Conservation (phyloP, 2,797 vertebrate species). For the Labroides dimidiatus region DNA sequence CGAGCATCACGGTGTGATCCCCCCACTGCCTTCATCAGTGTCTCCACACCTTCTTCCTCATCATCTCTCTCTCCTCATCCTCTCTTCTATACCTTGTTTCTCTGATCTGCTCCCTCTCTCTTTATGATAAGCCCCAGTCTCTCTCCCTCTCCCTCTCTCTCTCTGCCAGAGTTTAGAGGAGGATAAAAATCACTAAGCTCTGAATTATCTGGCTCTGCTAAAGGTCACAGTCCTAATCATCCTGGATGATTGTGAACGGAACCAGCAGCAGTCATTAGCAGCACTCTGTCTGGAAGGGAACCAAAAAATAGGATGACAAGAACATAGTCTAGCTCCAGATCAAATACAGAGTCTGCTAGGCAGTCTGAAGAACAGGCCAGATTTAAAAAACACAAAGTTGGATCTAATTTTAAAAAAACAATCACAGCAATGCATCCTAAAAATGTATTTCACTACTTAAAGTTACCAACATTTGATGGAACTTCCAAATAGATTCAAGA, state of each 20-base stretch:
- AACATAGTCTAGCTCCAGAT: conserved; percentile 45
- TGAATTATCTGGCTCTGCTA: conserved; percentile 75
- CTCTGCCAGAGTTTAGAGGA: conserved; percentile 56
- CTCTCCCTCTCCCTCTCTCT: neutral
- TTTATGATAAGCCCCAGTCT: conserved; percentile 47
- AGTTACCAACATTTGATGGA: neutral
- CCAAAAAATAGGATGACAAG: conserved; percentile 51
- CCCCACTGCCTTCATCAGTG: conserved; percentile 54
- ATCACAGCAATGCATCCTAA: neutral
- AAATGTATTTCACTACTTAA: neutral
- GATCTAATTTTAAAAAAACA: neutral
- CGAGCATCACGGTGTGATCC: conserved; percentile 71
- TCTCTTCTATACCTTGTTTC: conserved; percentile 51
- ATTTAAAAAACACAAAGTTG: neutral
- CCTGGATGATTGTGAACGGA: conserved; percentile 59
- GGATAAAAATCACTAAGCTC: conserved; percentile 72
- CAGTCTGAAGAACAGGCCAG: conserved; percentile 1
- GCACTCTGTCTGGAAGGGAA: conserved; percentile 63
- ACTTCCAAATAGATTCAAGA: neutral
- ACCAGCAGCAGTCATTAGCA: conserved; percentile 74
- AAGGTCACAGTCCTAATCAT: conserved; percentile 83
- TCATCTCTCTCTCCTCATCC: conserved; percentile 55
- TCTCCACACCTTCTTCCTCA: conserved; percentile 47
- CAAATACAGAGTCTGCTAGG: conserved; percentile 25
- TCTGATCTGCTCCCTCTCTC: conserved; percentile 46